Base-by-base conservation (phyloP, 2,113 vertebrate species). In the Ibidorhyncha struthersii region DNA sequence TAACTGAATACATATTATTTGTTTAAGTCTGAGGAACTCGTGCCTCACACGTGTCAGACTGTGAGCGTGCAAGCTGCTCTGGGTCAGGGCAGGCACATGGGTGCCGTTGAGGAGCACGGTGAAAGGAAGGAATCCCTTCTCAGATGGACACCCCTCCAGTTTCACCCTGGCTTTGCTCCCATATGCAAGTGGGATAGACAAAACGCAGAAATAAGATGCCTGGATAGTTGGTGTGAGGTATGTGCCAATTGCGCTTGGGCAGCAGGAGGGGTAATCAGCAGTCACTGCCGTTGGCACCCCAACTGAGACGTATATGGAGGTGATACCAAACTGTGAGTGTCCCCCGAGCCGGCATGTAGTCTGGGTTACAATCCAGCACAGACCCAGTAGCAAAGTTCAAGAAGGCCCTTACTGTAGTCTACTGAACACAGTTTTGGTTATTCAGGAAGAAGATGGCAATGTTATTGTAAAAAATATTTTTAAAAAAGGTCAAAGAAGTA, bases 11-110 rank as follows among this genome's bases (percentile, higher is more conserved):
- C 20, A 66, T 79, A 3, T 9, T 36, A n/a, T 63, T 58, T 80
- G 29, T 36, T 86, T 70, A 53, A 89, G 82, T 38, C 36, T 26
- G 5, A 55, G 26, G 72, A 74, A 34, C 21, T 78, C 58, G 14
- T 8, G 20, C 2, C 1, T 49, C 14, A 17, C 9, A 3, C 1
- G 0, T 16, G 21, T 72, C 41, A 45, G n/a, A 45, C 8, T n/a
- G 14, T 30, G 87, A 84, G 4, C 8, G 8, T 18, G 22, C 16
- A 59, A 45, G 6, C 10, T 93, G 34, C 40, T 32, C 43, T 27
- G 29, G 8, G 29, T 26, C 40, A 66, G 30, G 34, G 20, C 12
- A 43, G 30, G 11, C 0, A 0, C 10, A 21, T 0, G 4, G 1
- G 9, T 49, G 43, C 26, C 34, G 10, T 12, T 3, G 1, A 30